phyloP scores from a whole-genome alignment of 2,797 vertebrate genomes.

The Apogon talboti region DNA sequence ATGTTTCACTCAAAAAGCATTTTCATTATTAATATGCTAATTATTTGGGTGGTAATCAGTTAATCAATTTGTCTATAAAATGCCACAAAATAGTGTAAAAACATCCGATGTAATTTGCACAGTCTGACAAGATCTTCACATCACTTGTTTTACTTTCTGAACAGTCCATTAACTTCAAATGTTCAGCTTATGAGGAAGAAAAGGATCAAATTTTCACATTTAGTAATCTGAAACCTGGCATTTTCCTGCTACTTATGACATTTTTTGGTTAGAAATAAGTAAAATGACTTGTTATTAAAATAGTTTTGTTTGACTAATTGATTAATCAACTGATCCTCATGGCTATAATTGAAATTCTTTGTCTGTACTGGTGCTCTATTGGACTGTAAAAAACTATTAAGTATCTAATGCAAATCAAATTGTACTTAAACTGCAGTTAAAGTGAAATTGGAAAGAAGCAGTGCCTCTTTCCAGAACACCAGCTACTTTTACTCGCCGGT shows the following conservation, averaged over 20 bases:
- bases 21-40: conserved; percentile 9
- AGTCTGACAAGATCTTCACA: conserved; percentile 2
- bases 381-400: conserved; percentile 3
- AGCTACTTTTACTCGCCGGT: not conserved
- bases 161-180: too few relatives aligned
- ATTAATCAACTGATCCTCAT: not conserved
- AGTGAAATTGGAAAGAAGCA: conserved; percentile 1
- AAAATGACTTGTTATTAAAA: too few relatives aligned
- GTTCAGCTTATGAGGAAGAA: too few relatives aligned
- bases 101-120: conserved; percentile 1
- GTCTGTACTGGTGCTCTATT: not conserved
- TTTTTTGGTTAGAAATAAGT: too few relatives aligned
- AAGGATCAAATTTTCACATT: too few relatives aligned
- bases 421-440: not conserved
- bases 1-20: not conserved
- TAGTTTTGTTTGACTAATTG: not conserved
- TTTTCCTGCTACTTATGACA: too few relatives aligned
- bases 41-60: conserved; percentile 3
- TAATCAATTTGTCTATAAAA: conserved; percentile 15
- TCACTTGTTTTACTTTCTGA: conserved; percentile 1
- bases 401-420: conserved; percentile 4
- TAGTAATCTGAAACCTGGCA: too few relatives aligned
- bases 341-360: not conserved
- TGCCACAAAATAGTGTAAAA: conserved; percentile 7
- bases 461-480: not conserved